Evolutionary conservation across 2,888 invertebrate genomes (phyloP).

Genomic region (Ophion ellenae): DNA sequence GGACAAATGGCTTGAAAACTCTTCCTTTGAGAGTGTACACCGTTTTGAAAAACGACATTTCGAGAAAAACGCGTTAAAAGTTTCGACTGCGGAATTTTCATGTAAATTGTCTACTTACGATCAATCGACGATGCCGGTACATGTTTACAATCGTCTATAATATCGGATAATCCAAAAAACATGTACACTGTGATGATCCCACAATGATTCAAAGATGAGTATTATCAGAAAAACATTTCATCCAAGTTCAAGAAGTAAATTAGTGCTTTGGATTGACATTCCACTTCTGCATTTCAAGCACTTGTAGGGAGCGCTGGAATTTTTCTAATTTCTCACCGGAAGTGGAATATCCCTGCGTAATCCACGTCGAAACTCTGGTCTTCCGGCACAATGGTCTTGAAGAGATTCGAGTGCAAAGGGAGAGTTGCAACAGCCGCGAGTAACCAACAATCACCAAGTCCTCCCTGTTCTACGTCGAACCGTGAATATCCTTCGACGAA

Average conservation of each 20-base stretch:
- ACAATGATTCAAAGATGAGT: too few relatives aligned
- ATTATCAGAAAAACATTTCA: background rate
- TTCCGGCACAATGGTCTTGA: conserved; percentile 97
- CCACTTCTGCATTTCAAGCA: background rate
- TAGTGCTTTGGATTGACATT: background rate
- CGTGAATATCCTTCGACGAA: conserved; percentile 98
- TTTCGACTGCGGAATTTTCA: too few relatives aligned
- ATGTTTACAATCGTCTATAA: too few relatives aligned
- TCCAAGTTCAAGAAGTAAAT: background rate
- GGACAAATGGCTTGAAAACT: too few relatives aligned
- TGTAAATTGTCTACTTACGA: too few relatives aligned
- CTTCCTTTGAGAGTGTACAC: too few relatives aligned
- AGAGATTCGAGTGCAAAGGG: conserved; percentile 93
- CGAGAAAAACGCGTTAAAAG: too few relatives aligned
- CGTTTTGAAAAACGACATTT: too few relatives aligned
- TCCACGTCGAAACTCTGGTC: conserved; percentile 97
- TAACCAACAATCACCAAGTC: conserved; percentile 98
- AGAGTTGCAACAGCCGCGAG: conserved; percentile 97
- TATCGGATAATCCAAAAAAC: too few relatives aligned
- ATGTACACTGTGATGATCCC: too few relatives aligned
- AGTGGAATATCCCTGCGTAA: conserved; percentile 98
- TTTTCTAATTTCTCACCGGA: too few relatives aligned
- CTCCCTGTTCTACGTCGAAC: conserved; percentile 99
- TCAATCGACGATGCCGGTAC: too few relatives aligned
- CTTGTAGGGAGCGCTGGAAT: background rate